A percentile compares a stretch with the other conserved stretches of the same genome.
These are phyloP conservation scores for Octonoba sinensis DNA, from an alignment of 2,888 invertebrate genomes.

Conservation along the genomic window DNA sequence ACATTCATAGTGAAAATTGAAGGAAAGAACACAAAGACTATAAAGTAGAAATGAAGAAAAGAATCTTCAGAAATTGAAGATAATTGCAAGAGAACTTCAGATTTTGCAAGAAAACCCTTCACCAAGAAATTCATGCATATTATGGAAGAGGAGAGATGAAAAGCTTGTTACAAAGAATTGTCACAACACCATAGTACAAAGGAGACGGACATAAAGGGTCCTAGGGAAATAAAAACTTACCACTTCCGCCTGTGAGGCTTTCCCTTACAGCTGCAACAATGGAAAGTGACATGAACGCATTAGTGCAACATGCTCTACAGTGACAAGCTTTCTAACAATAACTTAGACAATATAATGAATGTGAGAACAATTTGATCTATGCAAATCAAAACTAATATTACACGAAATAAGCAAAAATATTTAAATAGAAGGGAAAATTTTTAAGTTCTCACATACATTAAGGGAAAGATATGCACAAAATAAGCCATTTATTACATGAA, in stretches of 20 bases:
- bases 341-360: neutral
- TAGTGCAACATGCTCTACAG: constrained; percentile 61
- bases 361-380: neutral
- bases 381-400: too few species aligned
- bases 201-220: constrained; percentile 2
- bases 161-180: too few species aligned
- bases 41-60: neutral
- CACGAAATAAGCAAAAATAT: too few species aligned
- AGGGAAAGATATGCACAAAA: too few species aligned
- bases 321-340: constrained; percentile 51
- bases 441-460: too few species aligned
- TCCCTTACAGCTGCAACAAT: constrained; percentile 63
- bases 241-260: constrained; percentile 56
- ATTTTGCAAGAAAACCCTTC: too few species aligned
- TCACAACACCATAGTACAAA: neutral
- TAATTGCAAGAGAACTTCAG: too few species aligned
- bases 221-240: constrained; percentile 45
- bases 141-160: too few species aligned
- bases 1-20: neutral
- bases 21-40: neutral
- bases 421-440: too few species aligned
- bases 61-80: neutral
- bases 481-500: too few species aligned
- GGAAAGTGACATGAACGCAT: constrained; percentile 55
- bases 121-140: too few species aligned